These are phyloP conservation scores for Etheostoma perlongum DNA, from an alignment of 2,797 vertebrate species.

Conservation along the genomic window DNA sequence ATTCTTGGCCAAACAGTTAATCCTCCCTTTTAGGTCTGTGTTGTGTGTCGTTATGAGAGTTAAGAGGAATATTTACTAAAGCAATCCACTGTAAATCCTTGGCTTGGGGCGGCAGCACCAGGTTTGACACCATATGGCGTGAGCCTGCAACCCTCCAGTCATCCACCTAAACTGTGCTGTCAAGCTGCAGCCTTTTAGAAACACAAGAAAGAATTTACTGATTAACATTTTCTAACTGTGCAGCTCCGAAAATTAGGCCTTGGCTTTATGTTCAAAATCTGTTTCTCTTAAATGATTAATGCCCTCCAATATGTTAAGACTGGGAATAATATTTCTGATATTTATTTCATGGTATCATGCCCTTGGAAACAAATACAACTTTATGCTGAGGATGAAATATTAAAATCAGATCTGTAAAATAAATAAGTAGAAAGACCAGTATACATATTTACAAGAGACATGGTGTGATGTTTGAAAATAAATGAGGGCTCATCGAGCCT, in stretches of 20 bases:
- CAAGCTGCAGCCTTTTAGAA: conserved; percentile 69
- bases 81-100: conserved; percentile 78
- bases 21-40: conserved; percentile 61
- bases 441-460: conserved; percentile 88
- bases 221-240: conserved; percentile 73
- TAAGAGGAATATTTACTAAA: conserved; percentile 81
- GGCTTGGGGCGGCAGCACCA: conserved; percentile 73
- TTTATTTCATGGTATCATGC: conserved; percentile 83
- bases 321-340: conserved; percentile 82
- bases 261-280: conserved; percentile 82
- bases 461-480: conserved; percentile 86
- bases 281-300: conserved; percentile 84
- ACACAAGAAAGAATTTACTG: conserved; percentile 66
- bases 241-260: conserved; percentile 78
- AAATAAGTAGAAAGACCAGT: conserved; percentile 87
- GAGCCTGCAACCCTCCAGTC: conserved; percentile 74
- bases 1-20: conserved; percentile 63
- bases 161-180: conserved; percentile 73
- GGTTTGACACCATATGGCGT: conserved; percentile 80
- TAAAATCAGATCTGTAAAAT: conserved; percentile 87
- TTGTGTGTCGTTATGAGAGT: conserved; percentile 63
- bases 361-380: conserved; percentile 86
- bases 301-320: conserved; percentile 79
- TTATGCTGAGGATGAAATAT: conserved; percentile 87
- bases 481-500: conserved; percentile 84